Evolutionary conservation across 2,113 vertebrate species (phyloP), one percentile per base, ranked within the genome.

Genomic region (Esox niger): DNA sequence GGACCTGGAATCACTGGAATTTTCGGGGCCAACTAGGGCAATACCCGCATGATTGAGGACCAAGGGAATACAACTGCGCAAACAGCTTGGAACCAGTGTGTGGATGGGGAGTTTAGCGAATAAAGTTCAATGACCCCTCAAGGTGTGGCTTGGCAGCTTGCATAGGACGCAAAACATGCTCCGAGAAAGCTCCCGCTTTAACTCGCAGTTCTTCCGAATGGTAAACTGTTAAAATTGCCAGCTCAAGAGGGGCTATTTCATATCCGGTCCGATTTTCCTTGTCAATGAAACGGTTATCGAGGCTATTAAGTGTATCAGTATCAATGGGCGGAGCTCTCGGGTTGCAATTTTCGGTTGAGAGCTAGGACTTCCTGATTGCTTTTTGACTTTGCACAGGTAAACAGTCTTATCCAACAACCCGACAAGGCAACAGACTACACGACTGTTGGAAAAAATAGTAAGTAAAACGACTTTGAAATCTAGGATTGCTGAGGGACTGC

Each of bases 41-140:
- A 57, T 67, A 11, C 63, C 26, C 49, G 15, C 11, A 67, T 26
- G 54, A 57, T 31, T 54, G 55, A 8, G 23, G 23, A 29, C 25
- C 46, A 32, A 62, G 35, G 68, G 66, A 79, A 74, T 43, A 62
- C 4, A 47, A 31, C 57, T 20, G 29, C 59, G 72, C 49, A 84
- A 87, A 86, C 86, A 86, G 32, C 69, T 69, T 68, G 63, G 52
- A 49, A 20, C 43, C 30, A 64, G 31, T 0, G 11, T 49, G 0
- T 52, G 2, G n/a, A 23, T 49, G 10, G 56, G 68, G 33, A 68
- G 60, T 49, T 6, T 6, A n/a, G 47, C n/a, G 52, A 58, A 58
- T 49, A 55, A 58, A 84, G 87, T 85, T 88, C 82, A 84, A 69
- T 86, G 85, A 88, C 80, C 86, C 69, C 20, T 47, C 20, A 70